Base-by-base conservation (phyloP, 2,797 vertebrate species). In the Cephalopachus bancanus region DNA sequence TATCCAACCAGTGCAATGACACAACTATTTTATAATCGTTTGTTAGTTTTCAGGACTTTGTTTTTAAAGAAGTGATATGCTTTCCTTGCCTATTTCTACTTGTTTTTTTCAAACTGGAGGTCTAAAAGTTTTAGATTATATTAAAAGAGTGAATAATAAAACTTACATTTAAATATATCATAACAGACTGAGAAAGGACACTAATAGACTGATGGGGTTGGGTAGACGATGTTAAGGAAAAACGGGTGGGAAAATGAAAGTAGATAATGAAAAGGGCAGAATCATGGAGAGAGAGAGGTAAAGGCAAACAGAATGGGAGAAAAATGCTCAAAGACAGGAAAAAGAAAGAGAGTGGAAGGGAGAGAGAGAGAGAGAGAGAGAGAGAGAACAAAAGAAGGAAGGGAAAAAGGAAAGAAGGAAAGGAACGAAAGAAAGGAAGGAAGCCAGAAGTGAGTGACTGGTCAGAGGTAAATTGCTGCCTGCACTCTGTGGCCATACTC, bases 41-140 rank as follows among this genome's bases (percentile, higher is more conserved):
- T n/a, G 15, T 67, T 76, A 30, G 53, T 51, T 88, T 17, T 80
- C 5, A 74, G 78, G 8, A 8, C 7, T 83, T 69, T 44, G 37
- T 76, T 93, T 93, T 85, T 55, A 80, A 94, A 51, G 4, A 64
- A 51, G 19, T 28, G 24, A 86, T 71, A 20, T 11, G 88, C 83
- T 91, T 85, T 3, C 22, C 4, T 88, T n/a, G 14, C 26, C 15
- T 69, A 26, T 7, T 60, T 67, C 8, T 79, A 20, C 5, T 55
- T 74, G 7, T 67, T 87, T 51, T 65, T 90, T 8, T 4, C 74
- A 60, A 91, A 88, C 22, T 57, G 89, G 7, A 91, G 20, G 49
- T 74, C n/a, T 28, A 80, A 30, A 91, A n/a, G 1, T 37, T 88
- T 71, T 72, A 33, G 55, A 7, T 60, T 65, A 93, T 17, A 69